phyloP scores from a whole-genome alignment of 1,140 invertebrate species.

The Bombus sibiricus region DNA sequence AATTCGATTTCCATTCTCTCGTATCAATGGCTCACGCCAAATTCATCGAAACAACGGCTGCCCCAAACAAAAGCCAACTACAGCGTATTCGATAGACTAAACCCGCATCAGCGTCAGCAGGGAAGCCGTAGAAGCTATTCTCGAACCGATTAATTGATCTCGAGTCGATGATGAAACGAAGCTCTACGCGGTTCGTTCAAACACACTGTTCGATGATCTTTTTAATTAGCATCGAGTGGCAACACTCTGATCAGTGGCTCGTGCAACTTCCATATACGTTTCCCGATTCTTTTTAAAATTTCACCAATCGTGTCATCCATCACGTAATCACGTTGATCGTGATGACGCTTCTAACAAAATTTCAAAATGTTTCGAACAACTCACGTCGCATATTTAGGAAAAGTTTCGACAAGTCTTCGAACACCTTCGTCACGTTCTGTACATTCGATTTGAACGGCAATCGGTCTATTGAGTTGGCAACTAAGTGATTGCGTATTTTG shows the following conservation, averaged over 20 bases:
- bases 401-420: no score
- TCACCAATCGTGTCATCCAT: no score
- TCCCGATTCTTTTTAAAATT: no score
- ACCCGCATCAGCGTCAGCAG: neutral
- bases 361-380: no score
- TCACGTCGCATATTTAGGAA: no score
- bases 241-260: neutral
- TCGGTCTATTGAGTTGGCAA: no score
- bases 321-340: no score
- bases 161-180: neutral
- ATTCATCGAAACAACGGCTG: neutral
- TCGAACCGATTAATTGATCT: slow-evolving; percentile 11
- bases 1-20: neutral
- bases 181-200: neutral
- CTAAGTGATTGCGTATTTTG: no score
- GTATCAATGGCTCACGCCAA: neutral
- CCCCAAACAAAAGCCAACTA: neutral
- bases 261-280: no score
- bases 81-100: neutral
- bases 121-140: slow-evolving; percentile 5
- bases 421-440: no score
- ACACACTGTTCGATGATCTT: slow-evolving; percentile 2
- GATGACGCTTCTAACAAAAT: no score
- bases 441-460: no score
- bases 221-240: neutral